Percentiles rank a stretch among this genome's conserved stretches.
These are phyloP conservation scores for Ormyrus pomaceus DNA, from an alignment of 2,888 invertebrate species.

Conservation along the genomic window DNA sequence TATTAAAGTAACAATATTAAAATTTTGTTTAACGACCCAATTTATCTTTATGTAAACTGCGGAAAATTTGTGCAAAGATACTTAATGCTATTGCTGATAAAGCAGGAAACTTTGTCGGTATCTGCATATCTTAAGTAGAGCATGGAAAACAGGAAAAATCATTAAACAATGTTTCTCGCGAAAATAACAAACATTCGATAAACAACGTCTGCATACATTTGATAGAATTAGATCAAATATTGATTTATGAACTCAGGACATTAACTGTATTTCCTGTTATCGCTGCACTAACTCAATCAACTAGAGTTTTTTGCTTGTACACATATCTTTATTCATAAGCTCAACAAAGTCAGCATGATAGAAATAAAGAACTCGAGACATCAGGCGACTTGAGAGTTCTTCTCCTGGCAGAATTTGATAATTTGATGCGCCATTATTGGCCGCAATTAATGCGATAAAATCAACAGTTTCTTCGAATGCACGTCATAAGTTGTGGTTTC, in stretches of 20 bases:
- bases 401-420: slow-evolving; percentile 22
- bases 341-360: not conserved
- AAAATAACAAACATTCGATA: not conserved
- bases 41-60: too few species aligned
- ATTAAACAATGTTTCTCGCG: too few species aligned
- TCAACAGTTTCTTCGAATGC: slow-evolving; percentile 25
- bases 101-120: too few species aligned
- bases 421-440: slow-evolving; percentile 29
- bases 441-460: slow-evolving; percentile 32
- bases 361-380: slow-evolving; percentile 8
- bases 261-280: not conserved
- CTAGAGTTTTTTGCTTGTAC: not conserved
- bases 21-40: too few species aligned
- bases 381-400: not conserved
- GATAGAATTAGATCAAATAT: not conserved
- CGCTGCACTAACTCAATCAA: slow-evolving; percentile 15
- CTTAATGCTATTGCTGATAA: too few species aligned
- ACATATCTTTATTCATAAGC: too few species aligned
- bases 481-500: slow-evolving; percentile 16
- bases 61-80: too few species aligned
- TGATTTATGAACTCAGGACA: not conserved
- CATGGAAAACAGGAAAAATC: too few species aligned
- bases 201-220: not conserved
- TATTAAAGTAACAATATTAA: too few species aligned
- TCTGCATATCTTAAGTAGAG: too few species aligned